Conservation (phyloP, 2,797 vertebrate species). For the Enteromius fasciolatus region DNA sequence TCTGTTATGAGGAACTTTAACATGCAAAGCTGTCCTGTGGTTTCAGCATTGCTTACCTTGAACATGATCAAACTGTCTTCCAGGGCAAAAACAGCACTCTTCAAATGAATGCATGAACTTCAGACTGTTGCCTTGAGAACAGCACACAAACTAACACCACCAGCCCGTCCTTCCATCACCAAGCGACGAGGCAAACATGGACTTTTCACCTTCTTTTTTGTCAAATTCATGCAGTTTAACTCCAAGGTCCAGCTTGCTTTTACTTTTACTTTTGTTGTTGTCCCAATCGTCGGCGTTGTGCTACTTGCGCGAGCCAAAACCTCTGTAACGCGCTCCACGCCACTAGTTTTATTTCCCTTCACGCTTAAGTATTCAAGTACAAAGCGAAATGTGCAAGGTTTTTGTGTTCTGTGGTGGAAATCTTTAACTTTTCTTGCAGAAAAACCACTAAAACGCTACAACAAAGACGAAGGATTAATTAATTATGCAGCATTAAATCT, state of each 20-base stretch:
- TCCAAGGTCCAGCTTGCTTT: neutral
- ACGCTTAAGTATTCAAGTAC: neutral
- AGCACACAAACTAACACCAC: constrained; percentile 62
- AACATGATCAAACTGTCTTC: neutral
- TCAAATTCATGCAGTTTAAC: neutral
- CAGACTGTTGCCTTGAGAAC: constrained; percentile 74
- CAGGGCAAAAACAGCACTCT: constrained; percentile 17
- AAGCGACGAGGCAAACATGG: constrained; percentile 39
- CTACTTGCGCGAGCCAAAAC: neutral
- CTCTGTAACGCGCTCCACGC: neutral
- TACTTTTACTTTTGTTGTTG: neutral
- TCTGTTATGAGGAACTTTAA: neutral
- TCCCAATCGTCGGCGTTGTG: neutral
- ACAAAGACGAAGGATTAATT: constrained; percentile 16
- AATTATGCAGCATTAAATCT: neutral
- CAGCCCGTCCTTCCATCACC: constrained; percentile 63
- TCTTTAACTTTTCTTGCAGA: neutral
- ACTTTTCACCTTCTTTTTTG: neutral
- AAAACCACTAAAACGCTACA: neutral
- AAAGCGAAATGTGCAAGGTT: too few species aligned
- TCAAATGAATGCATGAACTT: constrained; percentile 25
- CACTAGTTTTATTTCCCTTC: neutral
- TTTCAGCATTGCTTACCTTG: constrained; percentile 15
- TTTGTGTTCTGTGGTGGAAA: neutral
- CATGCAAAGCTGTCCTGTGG: neutral